Conservation (phyloP, 2,797 vertebrate species). For the Cryptoblepharus egeriae region DNA sequence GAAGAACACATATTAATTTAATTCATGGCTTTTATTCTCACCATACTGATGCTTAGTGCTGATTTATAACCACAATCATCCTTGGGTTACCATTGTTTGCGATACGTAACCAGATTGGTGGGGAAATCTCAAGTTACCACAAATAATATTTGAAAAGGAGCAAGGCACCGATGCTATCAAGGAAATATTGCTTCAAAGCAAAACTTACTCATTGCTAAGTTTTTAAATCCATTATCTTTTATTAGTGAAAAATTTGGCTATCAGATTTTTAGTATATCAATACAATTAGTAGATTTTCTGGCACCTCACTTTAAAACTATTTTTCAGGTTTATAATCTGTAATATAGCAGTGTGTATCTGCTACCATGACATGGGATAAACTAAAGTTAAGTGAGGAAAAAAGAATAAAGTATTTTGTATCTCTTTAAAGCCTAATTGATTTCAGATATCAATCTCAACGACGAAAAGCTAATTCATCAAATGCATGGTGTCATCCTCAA, state of each 20-base stretch:
- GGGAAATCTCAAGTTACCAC: not conserved
- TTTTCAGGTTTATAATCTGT: not conserved
- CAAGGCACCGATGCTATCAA: not conserved
- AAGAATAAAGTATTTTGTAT: too few species aligned
- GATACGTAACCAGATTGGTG: not conserved
- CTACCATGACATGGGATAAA: not conserved
- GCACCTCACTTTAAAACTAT: not conserved
- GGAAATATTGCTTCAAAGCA: conserved; percentile 20
- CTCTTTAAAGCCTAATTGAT: too few species aligned
- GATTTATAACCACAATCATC: conserved; percentile 13
- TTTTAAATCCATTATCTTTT: conserved; percentile 2
- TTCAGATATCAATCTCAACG: too few species aligned
- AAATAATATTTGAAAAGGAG: conserved; percentile 8
- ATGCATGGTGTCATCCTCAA: too few species aligned
- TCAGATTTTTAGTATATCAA: not conserved
- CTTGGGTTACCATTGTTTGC: conserved; percentile 1
- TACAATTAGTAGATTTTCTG: not conserved
- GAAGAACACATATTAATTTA: conserved; percentile 29
- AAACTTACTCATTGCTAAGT: too few species aligned
- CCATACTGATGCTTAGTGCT: conserved; percentile 36
- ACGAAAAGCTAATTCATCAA: too few species aligned
- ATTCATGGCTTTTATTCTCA: conserved; percentile 33
- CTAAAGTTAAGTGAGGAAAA: not conserved
- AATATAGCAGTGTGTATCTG: not conserved
- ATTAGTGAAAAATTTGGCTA: not conserved